These are phyloP conservation scores for Lasioglossum villosulum DNA, from an alignment of 2,888 invertebrate genomes.

Conservation along the genomic window DNA sequence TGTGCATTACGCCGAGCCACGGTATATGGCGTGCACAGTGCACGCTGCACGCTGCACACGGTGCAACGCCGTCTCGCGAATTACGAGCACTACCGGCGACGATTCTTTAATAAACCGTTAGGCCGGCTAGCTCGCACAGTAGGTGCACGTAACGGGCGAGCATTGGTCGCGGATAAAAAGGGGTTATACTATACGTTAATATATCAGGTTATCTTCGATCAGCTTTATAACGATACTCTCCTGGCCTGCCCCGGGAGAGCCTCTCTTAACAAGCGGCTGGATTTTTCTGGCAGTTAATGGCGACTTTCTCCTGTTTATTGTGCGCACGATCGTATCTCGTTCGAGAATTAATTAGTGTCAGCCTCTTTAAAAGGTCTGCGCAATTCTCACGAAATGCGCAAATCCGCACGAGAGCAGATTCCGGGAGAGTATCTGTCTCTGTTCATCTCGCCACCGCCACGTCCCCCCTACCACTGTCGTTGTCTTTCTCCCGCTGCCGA, in stretches of 20 bases:
- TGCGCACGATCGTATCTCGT: slow-evolving; percentile 70
- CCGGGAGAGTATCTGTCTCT: slow-evolving; percentile 30
- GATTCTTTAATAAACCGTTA: slow-evolving; percentile 66
- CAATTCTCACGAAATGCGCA: slow-evolving; percentile 73
- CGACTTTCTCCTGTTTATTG: slow-evolving; percentile 73
- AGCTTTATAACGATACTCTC: slow-evolving; percentile 69
- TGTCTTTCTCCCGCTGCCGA: not conserved
- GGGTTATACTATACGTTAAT: slow-evolving; percentile 70
- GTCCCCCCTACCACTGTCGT: not conserved
- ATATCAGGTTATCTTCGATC: slow-evolving; percentile 73
- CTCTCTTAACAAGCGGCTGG: slow-evolving; percentile 67
- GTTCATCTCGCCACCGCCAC: not conserved
- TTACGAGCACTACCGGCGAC: slow-evolving; percentile 57
- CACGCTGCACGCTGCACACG: slow-evolving; percentile 5
- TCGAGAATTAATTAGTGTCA: slow-evolving; percentile 73
- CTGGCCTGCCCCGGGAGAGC: slow-evolving; percentile 24
- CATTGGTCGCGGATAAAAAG: slow-evolving; percentile 65
- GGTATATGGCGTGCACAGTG: slow-evolving; percentile 9
- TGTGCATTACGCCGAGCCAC: slow-evolving; percentile 43
- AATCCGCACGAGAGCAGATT: slow-evolving; percentile 69
- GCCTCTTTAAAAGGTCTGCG: slow-evolving; percentile 67
- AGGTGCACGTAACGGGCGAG: slow-evolving; percentile 62
- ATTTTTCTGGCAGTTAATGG: slow-evolving; percentile 71
- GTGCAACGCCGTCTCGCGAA: slow-evolving; percentile 34
- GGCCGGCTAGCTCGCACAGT: slow-evolving; percentile 49